Evolutionary conservation across 2,888 invertebrate genomes (phyloP).

Genomic region (Oscheius onirici): DNA sequence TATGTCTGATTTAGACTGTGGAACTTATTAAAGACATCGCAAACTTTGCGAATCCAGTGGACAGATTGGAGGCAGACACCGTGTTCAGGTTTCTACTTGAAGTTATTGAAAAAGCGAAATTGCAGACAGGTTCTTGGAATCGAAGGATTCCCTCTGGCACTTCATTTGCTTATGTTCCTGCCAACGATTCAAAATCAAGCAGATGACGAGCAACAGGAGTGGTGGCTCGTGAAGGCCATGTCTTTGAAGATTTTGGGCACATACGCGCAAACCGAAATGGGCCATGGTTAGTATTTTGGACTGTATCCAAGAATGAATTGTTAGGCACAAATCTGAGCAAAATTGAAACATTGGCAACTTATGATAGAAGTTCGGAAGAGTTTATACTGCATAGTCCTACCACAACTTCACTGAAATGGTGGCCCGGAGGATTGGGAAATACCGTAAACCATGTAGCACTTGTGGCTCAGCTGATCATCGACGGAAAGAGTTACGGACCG

Average conservation of each 20-base stretch:
- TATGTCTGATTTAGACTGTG: background rate
- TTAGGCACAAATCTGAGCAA: conserved; percentile 83
- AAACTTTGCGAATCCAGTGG: background rate
- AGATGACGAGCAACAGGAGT: conserved; percentile 25
- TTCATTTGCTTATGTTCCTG: conserved; percentile 92
- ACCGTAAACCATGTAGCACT: conserved; percentile 92
- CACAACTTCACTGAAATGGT: conserved; percentile 79
- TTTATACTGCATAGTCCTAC: conserved; percentile 89
- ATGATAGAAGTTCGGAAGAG: conserved; percentile 83
- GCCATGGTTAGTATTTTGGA: conserved; percentile 77
- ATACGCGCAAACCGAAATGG: conserved; percentile 94
- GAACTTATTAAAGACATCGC: background rate
- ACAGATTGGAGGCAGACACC: no score
- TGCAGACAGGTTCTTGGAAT: conserved; percentile 4
- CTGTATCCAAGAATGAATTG: conserved; percentile 22
- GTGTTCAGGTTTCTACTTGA: no score
- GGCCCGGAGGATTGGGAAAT: conserved; percentile 79
- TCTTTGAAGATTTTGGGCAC: conserved; percentile 87
- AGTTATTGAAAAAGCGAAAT: no score
- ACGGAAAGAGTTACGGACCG: conserved; percentile 85
- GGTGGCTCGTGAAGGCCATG: conserved; percentile 81
- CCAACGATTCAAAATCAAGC: conserved; percentile 81
- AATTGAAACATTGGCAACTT: conserved; percentile 90
- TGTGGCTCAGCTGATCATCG: conserved; percentile 87
- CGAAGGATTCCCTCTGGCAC: conserved; percentile 76